Percentiles rank a stretch among this genome's conserved stretches.
Conservation (phyloP, 2,797 vertebrate species). For the Phoxinus dragarum region DNA sequence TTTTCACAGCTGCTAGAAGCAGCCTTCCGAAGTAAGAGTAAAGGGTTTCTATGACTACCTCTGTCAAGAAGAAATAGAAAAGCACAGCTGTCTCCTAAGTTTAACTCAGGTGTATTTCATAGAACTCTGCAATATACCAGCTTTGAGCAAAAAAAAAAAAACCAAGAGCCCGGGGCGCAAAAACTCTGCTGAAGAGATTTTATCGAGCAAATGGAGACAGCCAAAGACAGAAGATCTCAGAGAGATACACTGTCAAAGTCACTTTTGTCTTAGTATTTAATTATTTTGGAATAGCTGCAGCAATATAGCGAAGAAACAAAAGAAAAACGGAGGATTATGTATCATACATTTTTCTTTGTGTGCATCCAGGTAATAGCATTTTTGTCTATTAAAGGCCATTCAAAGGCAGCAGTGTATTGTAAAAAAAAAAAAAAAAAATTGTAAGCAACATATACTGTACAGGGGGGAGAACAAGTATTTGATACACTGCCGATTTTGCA, state of each 20-base stretch:
- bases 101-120: conserved; percentile 48
- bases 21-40: conserved; percentile 14
- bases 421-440: too few relatives aligned
- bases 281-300: background rate
- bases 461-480: too few relatives aligned
- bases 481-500: too few relatives aligned
- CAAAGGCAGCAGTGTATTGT: background rate
- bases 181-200: conserved; percentile 16
- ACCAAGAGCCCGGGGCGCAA: conserved; percentile 8
- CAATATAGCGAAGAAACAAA: background rate
- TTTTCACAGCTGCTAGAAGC: conserved; percentile 25
- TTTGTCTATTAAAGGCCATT: background rate
- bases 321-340: background rate
- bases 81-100: conserved; percentile 26
- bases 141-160: conserved; percentile 13
- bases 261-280: background rate
- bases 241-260: background rate
- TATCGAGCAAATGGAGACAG: background rate
- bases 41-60: conserved; percentile 42
- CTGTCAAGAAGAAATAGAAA: conserved; percentile 36
- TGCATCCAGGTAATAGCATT: background rate
- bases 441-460: background rate
- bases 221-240: background rate
- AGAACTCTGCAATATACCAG: conserved; percentile 38
- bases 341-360: background rate